Evolutionary conservation across 2,113 vertebrate genomes (phyloP).

Genomic region (Cnemophilus loriae): DNA sequence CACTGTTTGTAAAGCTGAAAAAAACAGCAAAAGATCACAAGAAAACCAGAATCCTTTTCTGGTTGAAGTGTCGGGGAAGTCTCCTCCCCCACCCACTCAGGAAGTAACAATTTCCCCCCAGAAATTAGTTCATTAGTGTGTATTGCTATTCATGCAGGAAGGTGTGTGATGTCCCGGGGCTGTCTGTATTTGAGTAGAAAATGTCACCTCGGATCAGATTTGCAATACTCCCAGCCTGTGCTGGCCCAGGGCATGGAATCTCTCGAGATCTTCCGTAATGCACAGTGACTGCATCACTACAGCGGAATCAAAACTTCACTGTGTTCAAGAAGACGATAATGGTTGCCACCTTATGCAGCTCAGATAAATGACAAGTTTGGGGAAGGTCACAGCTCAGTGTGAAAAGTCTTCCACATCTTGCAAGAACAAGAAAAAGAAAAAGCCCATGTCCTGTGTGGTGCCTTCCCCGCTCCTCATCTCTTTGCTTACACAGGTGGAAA

Average conservation of each 20-base stretch:
- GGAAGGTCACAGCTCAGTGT: not conserved
- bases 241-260: conserved; percentile 12
- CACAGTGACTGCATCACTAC: not conserved
- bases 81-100: not conserved
- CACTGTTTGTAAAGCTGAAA: not conserved
- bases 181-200: conserved; percentile 37
- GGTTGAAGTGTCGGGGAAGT: not conserved
- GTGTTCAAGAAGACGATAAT: not conserved
- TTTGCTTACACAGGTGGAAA: not conserved
- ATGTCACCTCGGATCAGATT: conserved; percentile 47
- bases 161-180: conserved; percentile 9
- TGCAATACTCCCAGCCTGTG: not conserved
- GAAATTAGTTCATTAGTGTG: conserved; percentile 26
- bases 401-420: not conserved
- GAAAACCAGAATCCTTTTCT: not conserved
- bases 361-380: not conserved
- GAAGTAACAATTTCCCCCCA: not conserved
- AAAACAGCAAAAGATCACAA: not conserved
- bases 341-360: not conserved
- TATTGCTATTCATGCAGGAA: conserved; percentile 18
- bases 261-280: conserved; percentile 16
- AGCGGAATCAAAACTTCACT: not conserved
- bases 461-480: not conserved
- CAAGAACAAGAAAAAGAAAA: not conserved
- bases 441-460: not conserved